phyloP scores from a whole-genome alignment of 2,888 invertebrate species.

The Drosophila meridiana region DNA sequence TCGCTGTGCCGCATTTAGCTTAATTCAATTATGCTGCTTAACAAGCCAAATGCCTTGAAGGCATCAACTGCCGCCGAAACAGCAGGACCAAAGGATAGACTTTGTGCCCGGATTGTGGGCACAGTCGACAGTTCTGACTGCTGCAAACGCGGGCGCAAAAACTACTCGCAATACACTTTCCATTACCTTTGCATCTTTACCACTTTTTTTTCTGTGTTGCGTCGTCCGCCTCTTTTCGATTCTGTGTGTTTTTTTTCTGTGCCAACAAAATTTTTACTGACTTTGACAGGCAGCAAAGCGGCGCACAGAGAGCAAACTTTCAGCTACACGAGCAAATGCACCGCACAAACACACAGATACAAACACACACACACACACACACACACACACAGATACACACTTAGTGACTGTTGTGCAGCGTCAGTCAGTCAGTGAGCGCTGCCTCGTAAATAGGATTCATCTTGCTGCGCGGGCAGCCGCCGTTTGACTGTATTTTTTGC shows the following conservation, averaged over 20 bases:
- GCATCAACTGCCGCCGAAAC: constrained; percentile 34
- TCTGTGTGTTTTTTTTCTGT: constrained; percentile 34
- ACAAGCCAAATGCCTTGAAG: constrained; percentile 67
- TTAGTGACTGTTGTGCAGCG: constrained; percentile 30
- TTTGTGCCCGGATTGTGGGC: constrained; percentile 37
- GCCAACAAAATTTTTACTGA: constrained; percentile 72
- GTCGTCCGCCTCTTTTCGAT: constrained; percentile 20
- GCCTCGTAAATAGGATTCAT: constrained; percentile 78
- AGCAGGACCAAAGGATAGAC: constrained; percentile 39
- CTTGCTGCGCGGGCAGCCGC: constrained; percentile 70
- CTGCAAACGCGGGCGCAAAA: constrained; percentile 40
- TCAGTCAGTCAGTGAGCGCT: constrained; percentile 67
- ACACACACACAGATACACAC: constrained; percentile 8
- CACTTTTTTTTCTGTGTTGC: constrained; percentile 22
- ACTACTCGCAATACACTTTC: constrained; percentile 69
- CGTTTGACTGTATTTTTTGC: constrained; percentile 48
- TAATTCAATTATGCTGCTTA: constrained; percentile 70
- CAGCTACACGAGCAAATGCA: constrained; percentile 41
- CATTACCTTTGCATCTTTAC: constrained; percentile 60
- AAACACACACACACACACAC: not conserved
- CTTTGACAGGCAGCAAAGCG: constrained; percentile 75
- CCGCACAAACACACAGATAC: constrained; percentile 11
- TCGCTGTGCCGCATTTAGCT: constrained; percentile 57
- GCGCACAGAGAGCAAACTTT: constrained; percentile 47
- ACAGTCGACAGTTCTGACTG: constrained; percentile 36